Evolutionary conservation across 1,140 invertebrate genomes (phyloP), one percentile per base, ranked within the genome.

Genomic region (Lithobius niger): DNA sequence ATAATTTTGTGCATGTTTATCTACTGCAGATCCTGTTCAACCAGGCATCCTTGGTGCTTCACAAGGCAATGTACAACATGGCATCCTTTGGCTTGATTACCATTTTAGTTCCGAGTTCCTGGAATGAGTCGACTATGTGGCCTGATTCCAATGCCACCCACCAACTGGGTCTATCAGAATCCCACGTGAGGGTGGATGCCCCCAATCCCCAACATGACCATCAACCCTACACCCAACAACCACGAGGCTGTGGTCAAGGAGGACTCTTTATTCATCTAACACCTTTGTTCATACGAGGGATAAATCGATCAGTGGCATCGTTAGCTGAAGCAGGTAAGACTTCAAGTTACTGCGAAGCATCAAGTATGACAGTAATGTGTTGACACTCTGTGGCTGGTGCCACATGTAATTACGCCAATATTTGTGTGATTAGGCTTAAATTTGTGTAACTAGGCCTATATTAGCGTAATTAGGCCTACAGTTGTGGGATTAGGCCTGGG

Each of bases 21-120:
- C 18, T 79, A 82, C 68, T 89, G 91, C 2, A 95, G 71, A 4
- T 83, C 81, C 90, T 91, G 94, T 69, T 95, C 89, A 45, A 93
- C 57, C 27, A 71, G 70, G 71, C 73, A 28, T 78, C 76, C 3
- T 62, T 71, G 55, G 71, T 73, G 56, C 62, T 79, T 27, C 71
- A 75, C 63, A 65, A 67, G 55, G 72, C 76, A n/a, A 70, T 78
- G 56, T 73, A 75, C 57, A 72, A 76, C 16, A 61, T 73, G 16
- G 77, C 75, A 3, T 76, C 68, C 57, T 68, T 77, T 57, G 66
- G 73, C 42, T 70, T 69, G 19, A 70, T 77, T 52, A 74, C 71
- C 48, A 71, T 80, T 51, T 63, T 77, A 48, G 68, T 79, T 52
- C 78, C 78, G 2, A 60, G 66, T 25, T 67, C 68, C 25, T 80